phyloP scores from a whole-genome alignment of 1,140 invertebrate genomes.

The Heliconius himera region DNA sequence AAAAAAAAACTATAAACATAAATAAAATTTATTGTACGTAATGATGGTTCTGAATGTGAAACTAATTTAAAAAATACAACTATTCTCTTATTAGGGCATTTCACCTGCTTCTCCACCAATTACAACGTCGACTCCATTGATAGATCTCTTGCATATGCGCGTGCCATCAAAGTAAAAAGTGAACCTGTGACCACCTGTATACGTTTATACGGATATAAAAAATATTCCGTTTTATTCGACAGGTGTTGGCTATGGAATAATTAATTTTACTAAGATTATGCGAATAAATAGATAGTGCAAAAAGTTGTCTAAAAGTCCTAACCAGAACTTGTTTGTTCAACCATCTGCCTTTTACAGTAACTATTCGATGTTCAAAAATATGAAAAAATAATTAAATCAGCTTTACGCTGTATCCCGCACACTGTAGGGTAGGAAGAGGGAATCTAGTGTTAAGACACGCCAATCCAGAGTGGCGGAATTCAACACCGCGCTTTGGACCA shows the following conservation, averaged over 20 bases:
- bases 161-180: slow-evolving; percentile 46
- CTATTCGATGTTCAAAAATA: too few relatives aligned
- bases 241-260: background rate
- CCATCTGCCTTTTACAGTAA: background rate
- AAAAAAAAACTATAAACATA: slow-evolving; percentile 28
- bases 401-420: too few relatives aligned
- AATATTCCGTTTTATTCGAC: slow-evolving; percentile 11
- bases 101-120: slow-evolving; percentile 67
- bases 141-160: slow-evolving; percentile 56
- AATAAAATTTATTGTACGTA: slow-evolving; percentile 35
- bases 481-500: too few relatives aligned
- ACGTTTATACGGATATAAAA: slow-evolving; percentile 7
- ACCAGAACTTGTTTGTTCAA: background rate
- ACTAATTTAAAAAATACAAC: slow-evolving; percentile 37
- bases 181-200: slow-evolving; percentile 37
- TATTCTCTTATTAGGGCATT: slow-evolving; percentile 55
- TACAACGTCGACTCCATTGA: slow-evolving; percentile 58
- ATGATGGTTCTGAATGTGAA: slow-evolving; percentile 38
- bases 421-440: too few relatives aligned
- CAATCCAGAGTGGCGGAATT: too few relatives aligned
- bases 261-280: slow-evolving; percentile 9
- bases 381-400: too few relatives aligned
- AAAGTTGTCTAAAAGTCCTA: background rate
- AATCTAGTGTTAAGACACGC: too few relatives aligned
- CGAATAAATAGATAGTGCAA: background rate